Evolutionary conservation across 2,797 vertebrate species (phyloP).

Genomic region (Tenualosa ilisha): DNA sequence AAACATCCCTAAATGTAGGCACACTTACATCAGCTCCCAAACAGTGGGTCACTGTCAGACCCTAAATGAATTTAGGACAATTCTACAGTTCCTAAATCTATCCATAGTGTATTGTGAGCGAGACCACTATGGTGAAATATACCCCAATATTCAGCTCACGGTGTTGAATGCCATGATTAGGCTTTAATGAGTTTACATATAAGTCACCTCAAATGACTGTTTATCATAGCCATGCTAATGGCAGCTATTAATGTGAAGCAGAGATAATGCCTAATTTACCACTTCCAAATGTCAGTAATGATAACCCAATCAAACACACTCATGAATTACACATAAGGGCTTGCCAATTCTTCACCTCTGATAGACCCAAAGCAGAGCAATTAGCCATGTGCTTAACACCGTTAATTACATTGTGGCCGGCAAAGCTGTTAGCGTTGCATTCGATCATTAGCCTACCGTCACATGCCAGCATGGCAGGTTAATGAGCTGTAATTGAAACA

Average conservation of each 20-base stretch:
- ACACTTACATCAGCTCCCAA: neutral
- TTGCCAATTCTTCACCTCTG: neutral
- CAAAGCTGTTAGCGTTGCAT: neutral
- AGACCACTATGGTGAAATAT: neutral
- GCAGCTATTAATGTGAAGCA: neutral
- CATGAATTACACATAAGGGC: neutral
- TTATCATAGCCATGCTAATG: neutral
- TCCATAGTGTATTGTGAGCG: neutral
- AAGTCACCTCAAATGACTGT: neutral
- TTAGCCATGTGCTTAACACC: neutral
- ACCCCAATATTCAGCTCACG: neutral
- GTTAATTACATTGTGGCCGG: neutral
- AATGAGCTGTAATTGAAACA: neutral
- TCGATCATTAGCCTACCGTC: neutral
- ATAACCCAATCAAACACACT: neutral
- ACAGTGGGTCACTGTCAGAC: neutral
- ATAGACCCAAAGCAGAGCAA: neutral
- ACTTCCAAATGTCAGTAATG: neutral
- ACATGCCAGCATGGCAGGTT: neutral
- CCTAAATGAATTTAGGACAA: neutral
- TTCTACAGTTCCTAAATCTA: neutral
- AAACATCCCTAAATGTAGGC: neutral
- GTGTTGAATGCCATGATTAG: neutral
- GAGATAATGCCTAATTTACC: neutral
- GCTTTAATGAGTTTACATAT: neutral